Conservation (phyloP, 2,113 vertebrate genomes). For the Crocuta crocuta region DNA sequence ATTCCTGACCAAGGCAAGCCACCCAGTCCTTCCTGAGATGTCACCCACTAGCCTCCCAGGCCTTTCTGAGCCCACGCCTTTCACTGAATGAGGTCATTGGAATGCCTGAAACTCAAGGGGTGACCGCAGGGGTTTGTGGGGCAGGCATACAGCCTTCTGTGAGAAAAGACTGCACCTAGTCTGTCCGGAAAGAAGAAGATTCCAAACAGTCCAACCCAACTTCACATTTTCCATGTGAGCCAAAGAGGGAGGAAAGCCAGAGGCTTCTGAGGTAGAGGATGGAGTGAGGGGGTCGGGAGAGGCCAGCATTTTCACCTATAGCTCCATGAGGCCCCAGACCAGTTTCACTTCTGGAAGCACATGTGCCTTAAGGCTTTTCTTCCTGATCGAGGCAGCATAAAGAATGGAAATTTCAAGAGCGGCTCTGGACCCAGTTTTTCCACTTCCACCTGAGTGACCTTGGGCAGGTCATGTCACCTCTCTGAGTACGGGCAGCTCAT, state of each 20-base stretch:
- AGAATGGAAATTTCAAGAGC: neutral
- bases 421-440: neutral
- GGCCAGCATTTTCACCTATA: neutral
- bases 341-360: neutral
- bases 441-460: neutral
- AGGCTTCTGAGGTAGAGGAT: neutral
- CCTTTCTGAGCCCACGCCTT: neutral
- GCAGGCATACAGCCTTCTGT: neutral
- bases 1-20: neutral
- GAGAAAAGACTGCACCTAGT: constrained; percentile 5
- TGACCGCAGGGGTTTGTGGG: neutral
- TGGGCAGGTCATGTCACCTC: neutral
- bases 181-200: constrained; percentile 40
- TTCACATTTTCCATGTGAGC: constrained; percentile 29
- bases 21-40: constrained; percentile 3
- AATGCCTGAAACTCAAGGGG: constrained; percentile 41
- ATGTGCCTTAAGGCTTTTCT: constrained; percentile 25
- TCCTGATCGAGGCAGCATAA: neutral
- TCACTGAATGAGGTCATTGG: constrained; percentile 57
- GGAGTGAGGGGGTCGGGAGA: neutral
- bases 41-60: neutral
- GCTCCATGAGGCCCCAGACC: neutral
- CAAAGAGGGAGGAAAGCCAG: neutral
- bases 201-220: neutral
- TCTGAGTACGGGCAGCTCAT: neutral